Base-by-base conservation (phyloP, 2,113 vertebrate species). In the Probosciger aterrimus region DNA sequence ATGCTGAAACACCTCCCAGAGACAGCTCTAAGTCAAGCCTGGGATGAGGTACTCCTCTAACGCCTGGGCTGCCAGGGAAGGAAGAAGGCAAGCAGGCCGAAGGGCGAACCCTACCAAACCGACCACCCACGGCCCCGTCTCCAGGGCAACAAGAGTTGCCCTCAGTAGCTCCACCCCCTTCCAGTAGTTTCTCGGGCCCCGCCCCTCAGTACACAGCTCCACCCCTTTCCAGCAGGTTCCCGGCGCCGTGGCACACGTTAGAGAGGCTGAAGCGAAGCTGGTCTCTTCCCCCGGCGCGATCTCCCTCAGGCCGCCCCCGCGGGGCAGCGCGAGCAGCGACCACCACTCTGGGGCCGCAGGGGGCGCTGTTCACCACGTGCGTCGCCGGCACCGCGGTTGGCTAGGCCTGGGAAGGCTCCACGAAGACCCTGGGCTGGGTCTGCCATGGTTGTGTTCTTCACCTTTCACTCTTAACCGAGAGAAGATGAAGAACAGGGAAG, bases 361-460 rank as follows among this genome's bases (percentile, higher is more conserved):
- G 7, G 18, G 53, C 2, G 53, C 31, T 57, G 55, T 6, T 23
- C 33, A 1, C 20, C 23, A 20, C 6, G 6, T 9, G 22, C 14
- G 6, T 13, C 3, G 0, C 24, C 1, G 1, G n/a, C 27, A 11
- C 6, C 5, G 6, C 2, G 3, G 79, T 7, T 8, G 25, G 63
- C 13, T 25, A 12, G 52, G 15, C 10, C n/a, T 9, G 4, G 19
- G 46, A 11, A 43, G 25, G 24, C 49, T 28, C 18, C 11, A 37
- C 3, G 57, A 23, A n/a, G 20, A 23, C 8, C 20, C 8, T 59
- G 22, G 14, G 14, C 35, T 13, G 0, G 20, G 31, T 5, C 10
- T 19, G 57, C 37, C 1, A 0, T 8, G 2, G 33, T 20, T 35
- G 33, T 28, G 28, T 2, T 16, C 9, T 20, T 6, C 18, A 18